Evolutionary conservation across 2,888 invertebrate genomes (phyloP).

Genomic region (Sympetrum striolatum): DNA sequence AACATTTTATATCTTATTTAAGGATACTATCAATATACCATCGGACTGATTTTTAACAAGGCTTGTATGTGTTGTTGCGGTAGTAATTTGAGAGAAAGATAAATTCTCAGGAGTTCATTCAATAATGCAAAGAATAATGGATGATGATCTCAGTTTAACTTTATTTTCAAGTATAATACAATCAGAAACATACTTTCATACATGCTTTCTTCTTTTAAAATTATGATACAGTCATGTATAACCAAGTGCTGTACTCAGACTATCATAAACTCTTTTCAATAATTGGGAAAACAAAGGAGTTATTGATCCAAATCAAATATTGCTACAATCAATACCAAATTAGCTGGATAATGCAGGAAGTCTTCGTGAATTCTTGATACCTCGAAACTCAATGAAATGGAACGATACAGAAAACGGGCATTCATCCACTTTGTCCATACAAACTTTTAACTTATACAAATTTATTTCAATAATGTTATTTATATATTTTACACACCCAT

Average conservation of each 20-base stretch:
- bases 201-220: not conserved
- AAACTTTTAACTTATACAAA: slow-evolving; percentile 28
- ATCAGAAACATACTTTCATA: not conserved
- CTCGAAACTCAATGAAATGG: not conserved
- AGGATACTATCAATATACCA: no score
- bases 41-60: no score
- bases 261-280: not conserved
- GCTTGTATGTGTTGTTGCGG: no score
- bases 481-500: slow-evolving; percentile 12
- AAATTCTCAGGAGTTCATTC: not conserved
- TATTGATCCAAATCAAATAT: not conserved
- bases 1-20: no score
- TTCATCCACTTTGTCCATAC: not conserved
- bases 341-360: not conserved
- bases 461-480: not conserved
- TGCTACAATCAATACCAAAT: not conserved
- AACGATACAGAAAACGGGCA: not conserved
- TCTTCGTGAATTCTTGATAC: not conserved
- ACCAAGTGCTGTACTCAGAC: not conserved
- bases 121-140: not conserved
- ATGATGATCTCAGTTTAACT: not conserved
- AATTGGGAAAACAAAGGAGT: not conserved
- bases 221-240: not conserved
- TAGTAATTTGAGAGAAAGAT: no score
- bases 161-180: slow-evolving; percentile 23